Percentiles rank a stretch among this genome's conserved stretches.
Evolutionary conservation across 2,888 invertebrate genomes (phyloP).

Genomic region (Conomelus anceps): DNA sequence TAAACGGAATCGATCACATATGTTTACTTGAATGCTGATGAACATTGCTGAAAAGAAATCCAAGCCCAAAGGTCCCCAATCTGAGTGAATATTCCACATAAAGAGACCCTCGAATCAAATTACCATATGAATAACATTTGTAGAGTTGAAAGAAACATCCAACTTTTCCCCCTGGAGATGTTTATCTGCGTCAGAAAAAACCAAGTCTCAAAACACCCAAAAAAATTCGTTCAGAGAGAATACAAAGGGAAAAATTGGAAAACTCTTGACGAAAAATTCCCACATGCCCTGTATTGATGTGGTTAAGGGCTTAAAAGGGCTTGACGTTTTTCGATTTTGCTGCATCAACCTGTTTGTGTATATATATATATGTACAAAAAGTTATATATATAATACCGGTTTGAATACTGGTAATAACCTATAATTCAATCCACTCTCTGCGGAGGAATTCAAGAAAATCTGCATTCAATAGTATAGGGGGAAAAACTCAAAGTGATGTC

Average conservation of each 20-base stretch:
- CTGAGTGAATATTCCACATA: neutral
- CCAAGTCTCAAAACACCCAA: neutral
- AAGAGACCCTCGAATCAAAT: neutral
- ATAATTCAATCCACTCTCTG: neutral
- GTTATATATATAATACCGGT: neutral
- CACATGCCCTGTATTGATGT: too few relatives aligned
- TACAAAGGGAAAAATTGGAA: neutral
- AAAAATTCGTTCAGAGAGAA: too few relatives aligned
- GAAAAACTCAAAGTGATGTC: neutral
- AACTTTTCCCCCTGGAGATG: neutral
- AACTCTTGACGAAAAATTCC: neutral
- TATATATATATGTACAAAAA: neutral
- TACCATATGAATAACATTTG: neutral
- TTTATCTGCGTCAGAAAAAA: neutral
- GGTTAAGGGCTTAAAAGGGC: too few relatives aligned
- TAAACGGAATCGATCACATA: neutral
- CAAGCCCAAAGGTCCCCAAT: too few relatives aligned
- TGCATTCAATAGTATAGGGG: neutral
- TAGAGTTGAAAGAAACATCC: neutral
- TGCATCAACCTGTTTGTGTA: neutral
- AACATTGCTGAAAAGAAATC: too few relatives aligned
- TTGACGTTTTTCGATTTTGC: neutral
- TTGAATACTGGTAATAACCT: conserved; percentile 2
- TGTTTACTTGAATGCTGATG: neutral
- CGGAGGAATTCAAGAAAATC: neutral